Evolutionary conservation across 2,113 vertebrate species (phyloP).

Genomic region (Cavia aperea): DNA sequence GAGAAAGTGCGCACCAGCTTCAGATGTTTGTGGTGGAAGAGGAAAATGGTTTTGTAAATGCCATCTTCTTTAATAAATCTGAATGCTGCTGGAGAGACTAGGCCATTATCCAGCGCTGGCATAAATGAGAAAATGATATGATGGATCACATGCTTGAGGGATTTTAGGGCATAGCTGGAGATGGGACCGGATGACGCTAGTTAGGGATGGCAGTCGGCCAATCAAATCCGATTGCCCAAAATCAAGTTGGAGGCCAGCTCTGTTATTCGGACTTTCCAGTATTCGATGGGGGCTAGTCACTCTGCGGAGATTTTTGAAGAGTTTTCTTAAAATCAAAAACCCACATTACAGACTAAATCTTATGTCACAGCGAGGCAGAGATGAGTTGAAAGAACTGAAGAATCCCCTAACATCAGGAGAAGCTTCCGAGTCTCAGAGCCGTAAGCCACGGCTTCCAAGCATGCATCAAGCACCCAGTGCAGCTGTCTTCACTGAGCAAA

Average conservation of each 20-base stretch:
- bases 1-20: not conserved
- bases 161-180: slow-evolving; percentile 42
- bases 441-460: not conserved
- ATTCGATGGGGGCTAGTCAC: not conserved
- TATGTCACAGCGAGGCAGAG: not conserved
- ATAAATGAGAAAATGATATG: slow-evolving; percentile 43
- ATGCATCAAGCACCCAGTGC: not conserved
- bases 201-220: slow-evolving; percentile 56
- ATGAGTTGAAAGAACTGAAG: not conserved
- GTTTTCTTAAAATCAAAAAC: not conserved
- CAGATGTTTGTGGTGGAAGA: not conserved
- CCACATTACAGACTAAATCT: not conserved
- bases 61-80: slow-evolving; percentile 46
- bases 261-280: not conserved
- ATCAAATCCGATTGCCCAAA: not conserved
- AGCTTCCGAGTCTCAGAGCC: not conserved
- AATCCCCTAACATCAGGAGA: not conserved
- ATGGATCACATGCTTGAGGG: slow-evolving; percentile 61
- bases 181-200: slow-evolving; percentile 34
- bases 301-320: slow-evolving; percentile 11
- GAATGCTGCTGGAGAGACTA: slow-evolving; percentile 52
- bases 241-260: not conserved
- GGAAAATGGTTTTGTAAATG: slow-evolving; percentile 34
- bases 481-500: not conserved
- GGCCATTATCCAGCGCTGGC: not conserved